phyloP scores from a whole-genome alignment of 2,797 vertebrate genomes.

The Spinibarbus caldwelli region DNA sequence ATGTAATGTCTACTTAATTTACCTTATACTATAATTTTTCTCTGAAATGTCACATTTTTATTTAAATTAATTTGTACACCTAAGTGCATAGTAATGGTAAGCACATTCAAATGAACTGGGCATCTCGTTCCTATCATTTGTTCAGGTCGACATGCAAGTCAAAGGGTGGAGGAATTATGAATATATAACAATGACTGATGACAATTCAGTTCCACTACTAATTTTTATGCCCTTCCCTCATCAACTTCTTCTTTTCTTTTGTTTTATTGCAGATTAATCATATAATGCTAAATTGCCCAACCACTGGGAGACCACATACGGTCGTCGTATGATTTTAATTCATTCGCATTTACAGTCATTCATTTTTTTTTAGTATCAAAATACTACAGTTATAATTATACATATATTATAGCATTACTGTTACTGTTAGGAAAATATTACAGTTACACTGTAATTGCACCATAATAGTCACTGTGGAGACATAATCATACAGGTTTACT shows the following conservation, averaged over 20 bases:
- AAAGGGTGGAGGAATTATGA: neutral
- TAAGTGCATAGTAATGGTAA: neutral
- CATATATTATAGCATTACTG: neutral
- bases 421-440: neutral
- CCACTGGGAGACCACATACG: neutral
- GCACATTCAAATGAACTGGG: neutral
- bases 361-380: neutral
- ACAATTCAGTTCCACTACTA: neutral
- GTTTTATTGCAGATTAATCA: neutral
- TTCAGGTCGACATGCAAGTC: neutral
- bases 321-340: neutral
- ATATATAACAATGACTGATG: neutral
- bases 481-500: neutral
- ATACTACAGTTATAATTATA: neutral
- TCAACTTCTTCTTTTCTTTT: neutral
- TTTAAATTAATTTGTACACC: neutral
- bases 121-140: neutral
- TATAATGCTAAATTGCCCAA: neutral
- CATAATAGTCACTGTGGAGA: neutral
- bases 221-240: neutral
- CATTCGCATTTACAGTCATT: neutral
- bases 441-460: neutral
- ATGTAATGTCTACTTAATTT: neutral
- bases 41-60: neutral
- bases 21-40: neutral